A percentile compares a stretch with the other conserved stretches of the same genome.
These are phyloP conservation scores for Pogonus chalceus DNA, from an alignment of 1,140 invertebrate genomes.

Conservation along the genomic window DNA sequence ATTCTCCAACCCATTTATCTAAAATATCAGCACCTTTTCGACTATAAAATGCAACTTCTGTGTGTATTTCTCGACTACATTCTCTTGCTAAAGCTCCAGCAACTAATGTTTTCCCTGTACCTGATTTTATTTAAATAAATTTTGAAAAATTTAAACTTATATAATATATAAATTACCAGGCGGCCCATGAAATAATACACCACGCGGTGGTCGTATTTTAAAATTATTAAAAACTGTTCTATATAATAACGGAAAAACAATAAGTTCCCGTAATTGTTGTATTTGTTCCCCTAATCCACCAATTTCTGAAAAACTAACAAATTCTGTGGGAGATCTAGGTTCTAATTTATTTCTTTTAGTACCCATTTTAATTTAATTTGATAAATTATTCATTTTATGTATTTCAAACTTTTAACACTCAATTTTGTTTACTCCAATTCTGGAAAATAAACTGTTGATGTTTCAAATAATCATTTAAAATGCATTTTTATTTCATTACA, in stretches of 20 bases:
- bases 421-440: too few relatives aligned
- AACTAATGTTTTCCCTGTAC: conserved; percentile 45
- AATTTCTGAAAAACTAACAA: conserved; percentile 44
- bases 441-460: too few relatives aligned
- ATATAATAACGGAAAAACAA: conserved; percentile 60
- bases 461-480: too few relatives aligned
- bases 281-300: conserved; percentile 60
- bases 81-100: conserved; percentile 42
- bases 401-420: too few relatives aligned
- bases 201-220: conserved; percentile 56
- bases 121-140: conserved; percentile 23
- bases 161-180: conserved; percentile 45
- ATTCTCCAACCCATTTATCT: conserved; percentile 46
- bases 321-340: conserved; percentile 15
- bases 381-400: too few relatives aligned
- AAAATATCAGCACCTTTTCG: conserved; percentile 44
- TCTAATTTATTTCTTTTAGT: too few relatives aligned
- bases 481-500: too few relatives aligned
- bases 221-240: conserved; percentile 58
- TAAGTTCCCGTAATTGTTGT: conserved; percentile 58
- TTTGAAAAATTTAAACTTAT: conserved; percentile 1
- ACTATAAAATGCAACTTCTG: conserved; percentile 42
- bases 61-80: conserved; percentile 36
- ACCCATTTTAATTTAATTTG: too few relatives aligned
- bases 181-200: conserved; percentile 67